Evolutionary conservation across 2,797 vertebrate genomes (phyloP).

Genomic region (Euthynnus affinis): DNA sequence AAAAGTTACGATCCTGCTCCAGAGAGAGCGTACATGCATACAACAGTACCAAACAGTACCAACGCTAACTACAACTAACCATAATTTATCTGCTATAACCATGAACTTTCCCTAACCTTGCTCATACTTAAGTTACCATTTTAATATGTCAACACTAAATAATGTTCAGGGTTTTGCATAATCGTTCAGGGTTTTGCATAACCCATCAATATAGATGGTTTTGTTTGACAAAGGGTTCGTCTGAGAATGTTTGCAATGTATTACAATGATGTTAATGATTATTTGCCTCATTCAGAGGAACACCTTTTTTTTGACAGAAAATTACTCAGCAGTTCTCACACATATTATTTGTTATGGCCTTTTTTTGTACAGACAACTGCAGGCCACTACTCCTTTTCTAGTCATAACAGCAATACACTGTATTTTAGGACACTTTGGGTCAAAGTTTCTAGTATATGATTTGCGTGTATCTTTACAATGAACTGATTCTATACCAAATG

Average conservation of each 20-base stretch:
- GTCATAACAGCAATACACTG: no score
- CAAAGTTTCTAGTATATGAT: neutral
- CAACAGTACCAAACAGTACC: no score
- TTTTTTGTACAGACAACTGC: no score
- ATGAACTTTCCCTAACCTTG: neutral
- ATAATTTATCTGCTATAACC: neutral
- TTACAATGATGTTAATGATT: no score
- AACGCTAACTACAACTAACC: neutral
- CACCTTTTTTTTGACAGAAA: no score
- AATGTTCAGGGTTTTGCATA: neutral
- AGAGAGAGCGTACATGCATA: no score
- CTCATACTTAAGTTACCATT: neutral
- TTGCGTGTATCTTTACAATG: neutral
- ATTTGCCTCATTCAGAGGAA: no score
- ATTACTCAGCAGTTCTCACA: no score
- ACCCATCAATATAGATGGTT: neutral
- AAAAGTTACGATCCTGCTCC: no score
- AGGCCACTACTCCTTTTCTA: no score
- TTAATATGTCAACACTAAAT: neutral
- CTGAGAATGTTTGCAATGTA: no score
- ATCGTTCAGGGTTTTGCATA: neutral
- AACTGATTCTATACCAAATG: neutral
- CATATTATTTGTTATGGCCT: no score
- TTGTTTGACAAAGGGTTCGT: neutral
- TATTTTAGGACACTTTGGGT: neutral